These are phyloP conservation scores for Ptilorrhoa leucosticta DNA, from an alignment of 2,113 vertebrate species.

Conservation along the genomic window DNA sequence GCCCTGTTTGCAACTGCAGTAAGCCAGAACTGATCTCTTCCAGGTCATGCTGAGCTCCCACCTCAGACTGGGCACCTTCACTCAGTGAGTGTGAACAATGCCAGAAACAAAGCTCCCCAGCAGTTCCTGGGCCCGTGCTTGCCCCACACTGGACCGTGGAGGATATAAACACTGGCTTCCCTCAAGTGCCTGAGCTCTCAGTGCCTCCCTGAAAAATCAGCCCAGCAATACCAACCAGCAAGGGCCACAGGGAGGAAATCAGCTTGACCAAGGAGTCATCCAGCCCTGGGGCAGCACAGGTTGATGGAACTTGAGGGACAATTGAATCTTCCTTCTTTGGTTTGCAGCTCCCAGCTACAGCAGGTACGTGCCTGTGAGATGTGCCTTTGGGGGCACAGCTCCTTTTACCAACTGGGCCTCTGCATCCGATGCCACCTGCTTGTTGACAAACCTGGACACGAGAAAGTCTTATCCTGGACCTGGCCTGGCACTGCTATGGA, in stretches of 20 bases:
- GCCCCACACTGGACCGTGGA: not conserved
- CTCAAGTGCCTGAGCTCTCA: not conserved
- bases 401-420: not conserved
- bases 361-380: not conserved
- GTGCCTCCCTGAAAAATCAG: not conserved
- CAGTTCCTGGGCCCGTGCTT: not conserved
- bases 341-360: not conserved
- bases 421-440: not conserved
- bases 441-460: not conserved
- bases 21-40: not conserved
- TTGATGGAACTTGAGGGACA: not conserved
- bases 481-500: not conserved
- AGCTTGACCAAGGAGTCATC: not conserved
- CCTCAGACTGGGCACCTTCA: not conserved
- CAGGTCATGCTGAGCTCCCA: not conserved
- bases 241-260: not conserved
- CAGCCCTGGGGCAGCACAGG: not conserved
- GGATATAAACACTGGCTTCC: not conserved
- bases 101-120: not conserved
- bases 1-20: not conserved
- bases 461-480: not conserved
- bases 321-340: not conserved
- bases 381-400: accelerated
- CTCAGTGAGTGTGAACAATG: not conserved
- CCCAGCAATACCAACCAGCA: not conserved